These are phyloP conservation scores for Steinernema hermaphroditum DNA, from an alignment of 2,888 invertebrate species.

Conservation along the genomic window DNA sequence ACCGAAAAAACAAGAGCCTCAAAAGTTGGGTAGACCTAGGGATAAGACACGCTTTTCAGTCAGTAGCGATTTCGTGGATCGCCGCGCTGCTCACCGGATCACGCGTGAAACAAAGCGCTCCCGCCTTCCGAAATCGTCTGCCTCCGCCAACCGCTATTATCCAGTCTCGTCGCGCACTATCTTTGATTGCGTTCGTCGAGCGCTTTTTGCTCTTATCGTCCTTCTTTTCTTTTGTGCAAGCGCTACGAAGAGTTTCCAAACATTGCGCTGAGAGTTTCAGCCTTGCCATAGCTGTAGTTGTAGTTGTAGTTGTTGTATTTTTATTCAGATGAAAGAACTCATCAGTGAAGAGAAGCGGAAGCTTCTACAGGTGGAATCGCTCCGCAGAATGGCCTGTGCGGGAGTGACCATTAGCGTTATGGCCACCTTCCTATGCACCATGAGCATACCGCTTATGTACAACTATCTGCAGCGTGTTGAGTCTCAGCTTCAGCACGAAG, in stretches of 20 bases:
- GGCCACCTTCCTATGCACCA: slow-evolving; percentile 48
- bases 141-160: slow-evolving; percentile 26
- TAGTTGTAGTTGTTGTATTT: too few relatives aligned
- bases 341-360: slow-evolving; percentile 32
- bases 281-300: too few relatives aligned
- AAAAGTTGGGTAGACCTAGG: not conserved
- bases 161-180: slow-evolving; percentile 10
- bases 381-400: slow-evolving; percentile 39
- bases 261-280: too few relatives aligned
- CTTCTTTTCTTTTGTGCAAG: not conserved
- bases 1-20: not conserved
- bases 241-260: too few relatives aligned
- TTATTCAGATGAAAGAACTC: slow-evolving; percentile 20
- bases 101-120: slow-evolving; percentile 25
- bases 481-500: slow-evolving; percentile 48
- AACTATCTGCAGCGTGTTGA: slow-evolving; percentile 56
- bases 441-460: slow-evolving; percentile 52
- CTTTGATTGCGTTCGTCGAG: slow-evolving; percentile 21
- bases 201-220: not conserved
- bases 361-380: slow-evolving; percentile 40
- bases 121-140: slow-evolving; percentile 18
- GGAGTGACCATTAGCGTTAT: slow-evolving; percentile 41
- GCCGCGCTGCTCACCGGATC: slow-evolving; percentile 16
- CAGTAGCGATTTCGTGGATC: not conserved
- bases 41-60: slow-evolving; percentile 8